Conservation (phyloP, 2,113 vertebrate genomes). For the Equus quagga region DNA sequence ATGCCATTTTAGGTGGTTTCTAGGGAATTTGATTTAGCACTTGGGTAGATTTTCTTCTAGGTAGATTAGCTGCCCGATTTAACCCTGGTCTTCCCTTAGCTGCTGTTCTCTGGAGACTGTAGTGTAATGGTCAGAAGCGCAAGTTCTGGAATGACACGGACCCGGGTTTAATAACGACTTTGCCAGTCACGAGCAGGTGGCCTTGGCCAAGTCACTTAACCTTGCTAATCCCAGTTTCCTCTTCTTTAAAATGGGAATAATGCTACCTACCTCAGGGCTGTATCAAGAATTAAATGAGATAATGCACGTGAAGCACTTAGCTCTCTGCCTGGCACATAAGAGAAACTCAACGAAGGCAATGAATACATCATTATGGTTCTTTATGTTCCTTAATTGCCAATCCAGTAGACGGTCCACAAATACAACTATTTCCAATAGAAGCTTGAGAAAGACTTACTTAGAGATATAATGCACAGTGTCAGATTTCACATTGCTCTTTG, state of each 20-base stretch:
- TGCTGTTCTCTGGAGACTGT: neutral
- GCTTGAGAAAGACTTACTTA: neutral
- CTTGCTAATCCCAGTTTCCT: neutral
- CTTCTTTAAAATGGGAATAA: neutral
- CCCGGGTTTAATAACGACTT: neutral
- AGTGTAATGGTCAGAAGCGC: neutral
- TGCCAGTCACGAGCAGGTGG: neutral
- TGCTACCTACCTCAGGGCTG: neutral
- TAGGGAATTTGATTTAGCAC: neutral
- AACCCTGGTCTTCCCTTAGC: neutral
- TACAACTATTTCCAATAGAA: neutral
- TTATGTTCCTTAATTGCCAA: neutral
- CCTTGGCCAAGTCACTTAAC: neutral
- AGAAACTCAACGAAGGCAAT: neutral
- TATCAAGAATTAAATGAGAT: neutral
- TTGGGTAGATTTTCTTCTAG: neutral
- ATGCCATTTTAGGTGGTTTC: neutral
- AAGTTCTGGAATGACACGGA: neutral
- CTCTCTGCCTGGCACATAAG: neutral
- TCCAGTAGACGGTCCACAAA: neutral
- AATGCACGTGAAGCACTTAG: neutral
- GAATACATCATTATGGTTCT: neutral
- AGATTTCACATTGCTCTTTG: neutral
- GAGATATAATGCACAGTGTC: neutral
- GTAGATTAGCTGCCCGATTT: neutral